These are phyloP conservation scores for Nycteola revayana DNA, from an alignment of 2,888 invertebrate genomes.

Conservation along the genomic window DNA sequence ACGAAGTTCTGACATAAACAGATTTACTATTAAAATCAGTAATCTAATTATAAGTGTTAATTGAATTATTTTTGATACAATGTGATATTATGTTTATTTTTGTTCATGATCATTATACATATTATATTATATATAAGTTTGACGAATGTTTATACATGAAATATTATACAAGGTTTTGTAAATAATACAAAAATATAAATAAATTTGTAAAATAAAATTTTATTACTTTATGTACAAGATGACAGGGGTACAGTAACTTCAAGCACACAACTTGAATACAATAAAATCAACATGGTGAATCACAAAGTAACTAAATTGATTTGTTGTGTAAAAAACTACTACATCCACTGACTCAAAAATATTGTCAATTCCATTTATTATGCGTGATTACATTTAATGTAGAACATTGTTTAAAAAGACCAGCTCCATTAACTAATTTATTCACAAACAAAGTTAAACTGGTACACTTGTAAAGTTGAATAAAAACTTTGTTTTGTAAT, in stretches of 20 bases:
- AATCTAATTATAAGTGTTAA: too few species aligned
- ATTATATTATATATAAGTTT: slow-evolving; percentile 1
- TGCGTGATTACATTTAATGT: too few species aligned
- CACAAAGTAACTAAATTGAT: slow-evolving; percentile 29
- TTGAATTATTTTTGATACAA: too few species aligned
- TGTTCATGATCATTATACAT: too few species aligned
- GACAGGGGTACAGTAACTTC: slow-evolving; percentile 66
- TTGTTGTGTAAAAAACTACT: slow-evolving; percentile 25
- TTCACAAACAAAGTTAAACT: not conserved
- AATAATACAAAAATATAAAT: slow-evolving; percentile 51
- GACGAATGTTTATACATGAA: slow-evolving; percentile 8
- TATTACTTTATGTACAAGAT: slow-evolving; percentile 79
- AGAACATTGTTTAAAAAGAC: not conserved
- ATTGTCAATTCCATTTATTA: not conserved
- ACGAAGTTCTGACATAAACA: too few species aligned
- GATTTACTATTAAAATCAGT: too few species aligned
- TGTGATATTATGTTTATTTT: too few species aligned
- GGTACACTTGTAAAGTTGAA: too few species aligned
- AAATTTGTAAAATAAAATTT: slow-evolving; percentile 63
- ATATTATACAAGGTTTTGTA: slow-evolving; percentile 9
- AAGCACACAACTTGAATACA: slow-evolving; percentile 60
- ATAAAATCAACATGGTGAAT: slow-evolving; percentile 50
- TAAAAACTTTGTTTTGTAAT: too few species aligned
- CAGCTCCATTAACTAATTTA: slow-evolving; percentile 4
- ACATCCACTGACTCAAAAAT: slow-evolving; percentile 25